Evolutionary conservation across 2,113 vertebrate species (phyloP), one percentile per base, ranked within the genome.

Genomic region (Saguinus imperator): DNA sequence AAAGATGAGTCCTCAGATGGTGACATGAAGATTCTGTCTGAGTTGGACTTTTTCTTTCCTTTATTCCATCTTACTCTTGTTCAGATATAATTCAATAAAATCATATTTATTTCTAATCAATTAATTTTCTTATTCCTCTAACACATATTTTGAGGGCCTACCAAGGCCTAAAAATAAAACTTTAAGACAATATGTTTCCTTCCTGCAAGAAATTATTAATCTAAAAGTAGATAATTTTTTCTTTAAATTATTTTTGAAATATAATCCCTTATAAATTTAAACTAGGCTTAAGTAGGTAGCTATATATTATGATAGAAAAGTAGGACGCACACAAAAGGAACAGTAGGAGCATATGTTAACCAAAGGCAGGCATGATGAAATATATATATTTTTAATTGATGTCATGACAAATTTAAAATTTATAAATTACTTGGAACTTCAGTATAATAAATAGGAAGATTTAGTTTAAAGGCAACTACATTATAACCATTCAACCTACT

Each of bases 161-260:
- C 40, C 72, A 76, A 40, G 6, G 68, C 8, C 66, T 93, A 8
- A 86, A 75, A 96, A 93, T 94, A 80, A 92, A 94, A 92, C 21
- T 8, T 37, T 7, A 87, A 73, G 16, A 77, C 25, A 87, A 79
- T 11, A 76, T 8, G 23, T 3, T 48, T 87, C 76, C 32, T 57
- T 70, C 12, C 21, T 89, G 8, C 52, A 68, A 94, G 64, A 91
- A 94, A 88, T 20, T 87, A 40, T 57, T 43, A 37, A 17, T 83
- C 17, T 55, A 92, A 77, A 4, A 32, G 82, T 50, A 29, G 43
- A 80, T 52, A 50, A 68, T 87, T 83, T 64, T 48, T 35, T 64
- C 57, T n/a, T 92, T 88, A 87, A 52, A 3, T 72, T 91, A 35
- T 90, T 94, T 87, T 70, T 80, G 14, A 95, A 90, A 85, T 55